Conservation (phyloP, 1,140 invertebrate species). For the Dryas iulia region DNA sequence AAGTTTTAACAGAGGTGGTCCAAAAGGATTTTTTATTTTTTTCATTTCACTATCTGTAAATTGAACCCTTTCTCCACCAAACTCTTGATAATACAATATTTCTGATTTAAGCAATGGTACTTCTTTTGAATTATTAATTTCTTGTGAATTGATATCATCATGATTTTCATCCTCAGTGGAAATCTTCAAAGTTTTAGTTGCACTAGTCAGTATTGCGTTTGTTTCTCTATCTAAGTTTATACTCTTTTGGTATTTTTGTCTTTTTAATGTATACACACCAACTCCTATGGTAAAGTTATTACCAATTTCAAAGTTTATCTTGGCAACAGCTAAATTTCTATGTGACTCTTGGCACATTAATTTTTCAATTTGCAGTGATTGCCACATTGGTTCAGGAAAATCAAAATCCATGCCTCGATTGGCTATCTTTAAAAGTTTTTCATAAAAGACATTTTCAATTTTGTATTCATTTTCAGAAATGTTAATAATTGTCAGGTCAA, state of each 20-base stretch:
- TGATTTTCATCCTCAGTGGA: constrained; percentile 28
- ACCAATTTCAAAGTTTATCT: constrained; percentile 63
- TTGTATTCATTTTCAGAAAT: constrained; percentile 46
- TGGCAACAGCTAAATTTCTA: constrained; percentile 58
- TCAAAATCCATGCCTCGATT: constrained; percentile 47
- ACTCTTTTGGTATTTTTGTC: constrained; percentile 49
- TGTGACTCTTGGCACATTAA: constrained; percentile 58
- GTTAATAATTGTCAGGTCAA: constrained; percentile 64
- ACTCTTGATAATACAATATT: constrained; percentile 55
- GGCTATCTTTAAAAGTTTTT: constrained; percentile 55
- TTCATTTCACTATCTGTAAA: constrained; percentile 67
- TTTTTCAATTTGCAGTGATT: constrained; percentile 49
- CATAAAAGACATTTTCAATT: constrained; percentile 51
- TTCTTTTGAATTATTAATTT: constrained; percentile 43
- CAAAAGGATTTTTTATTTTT: constrained; percentile 64
- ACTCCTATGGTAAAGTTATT: constrained; percentile 59
- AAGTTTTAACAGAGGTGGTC: constrained; percentile 61
- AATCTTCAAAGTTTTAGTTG: constrained; percentile 61
- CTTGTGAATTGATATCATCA: constrained; percentile 15
- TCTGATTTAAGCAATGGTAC: constrained; percentile 65
- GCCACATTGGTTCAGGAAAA: constrained; percentile 51
- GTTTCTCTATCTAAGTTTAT: constrained; percentile 55
- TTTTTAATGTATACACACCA: constrained; percentile 57
- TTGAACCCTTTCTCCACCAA: constrained; percentile 59
- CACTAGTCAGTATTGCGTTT: constrained; percentile 55